Base-by-base conservation (phyloP, 2,113 vertebrate species). In the Pseudorhombus dupliciocellatus region DNA sequence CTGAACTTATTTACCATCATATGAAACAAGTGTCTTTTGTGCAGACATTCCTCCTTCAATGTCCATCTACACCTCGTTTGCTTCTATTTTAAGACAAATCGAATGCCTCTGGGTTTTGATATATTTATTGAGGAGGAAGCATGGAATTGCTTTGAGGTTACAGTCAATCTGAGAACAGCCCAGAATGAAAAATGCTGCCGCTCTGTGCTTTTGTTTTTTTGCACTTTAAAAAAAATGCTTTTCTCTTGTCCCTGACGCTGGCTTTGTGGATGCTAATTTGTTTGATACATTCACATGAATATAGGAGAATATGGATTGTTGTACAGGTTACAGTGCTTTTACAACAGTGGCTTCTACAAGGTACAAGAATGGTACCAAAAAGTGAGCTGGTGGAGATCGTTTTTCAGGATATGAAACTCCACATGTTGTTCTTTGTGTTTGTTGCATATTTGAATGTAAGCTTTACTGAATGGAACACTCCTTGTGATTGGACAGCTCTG, bases 131-230 rank as follows among this genome's bases (percentile, higher is more conserved):
- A 37, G 28, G 15, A 50, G 9, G n/a, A 61, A 53, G 25, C 20
- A 70, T 46, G 44, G 48, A 62, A 48, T 73, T 4, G 20, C 37
- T 44, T 52, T 20, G 28, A 57, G 15, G 51, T 25, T 15, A 72
- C 71, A 60, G 60, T 68, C 64, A 55, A 68, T 48, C 37, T 26
- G 28, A 42, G 21, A 52, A 61, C 20, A 50, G 76, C 52, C 10
- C 40, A 34, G 31, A 68, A 16, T 0, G 3, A 37, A 14, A 21
- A 66, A 26, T 2, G 4, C 55, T 12, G 4, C 4, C 28, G 2
- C 11, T 26, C 44, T 50, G 24, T 30, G 3, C 48, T 5, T 70
- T 14, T 21, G 46, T 14, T 14, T 21, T 52, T 14, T 21, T 57
- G 20, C 48, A 74, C 20, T 4, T 59, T n/a, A 61, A 42, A 20